Evolutionary conservation across 2,888 invertebrate genomes (phyloP).

Genomic region (Acleris cristana): DNA sequence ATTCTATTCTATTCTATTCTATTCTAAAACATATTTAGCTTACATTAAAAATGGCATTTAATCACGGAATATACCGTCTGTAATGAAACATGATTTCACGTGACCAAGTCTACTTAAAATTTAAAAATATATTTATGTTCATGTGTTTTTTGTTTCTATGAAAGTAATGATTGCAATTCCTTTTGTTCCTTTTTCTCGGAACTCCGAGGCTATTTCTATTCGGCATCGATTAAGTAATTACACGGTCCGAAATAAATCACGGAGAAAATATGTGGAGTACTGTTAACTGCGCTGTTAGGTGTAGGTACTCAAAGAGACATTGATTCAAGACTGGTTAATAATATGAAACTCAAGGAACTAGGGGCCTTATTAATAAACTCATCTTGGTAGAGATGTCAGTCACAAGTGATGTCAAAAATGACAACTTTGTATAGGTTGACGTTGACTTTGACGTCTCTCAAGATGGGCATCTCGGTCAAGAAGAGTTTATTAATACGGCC

Average conservation of each 20-base stretch:
- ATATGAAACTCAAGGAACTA: too few relatives aligned
- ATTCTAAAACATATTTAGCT: too few relatives aligned
- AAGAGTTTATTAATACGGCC: too few relatives aligned
- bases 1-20: too few relatives aligned
- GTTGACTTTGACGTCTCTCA: too few relatives aligned
- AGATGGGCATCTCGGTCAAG: too few relatives aligned
- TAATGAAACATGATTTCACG: conserved; percentile 5
- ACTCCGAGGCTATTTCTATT: conserved; percentile 18
- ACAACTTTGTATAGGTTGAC: too few relatives aligned
- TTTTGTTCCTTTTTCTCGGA: conserved; percentile 13
- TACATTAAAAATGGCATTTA: background rate
- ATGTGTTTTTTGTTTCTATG: conserved; percentile 2
- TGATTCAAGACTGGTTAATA: too few relatives aligned
- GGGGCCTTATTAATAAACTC: too few relatives aligned
- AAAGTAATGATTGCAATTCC: conserved; percentile 2
- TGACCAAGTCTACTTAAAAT: conserved; percentile 15
- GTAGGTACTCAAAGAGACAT: background rate
- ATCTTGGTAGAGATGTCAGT: too few relatives aligned
- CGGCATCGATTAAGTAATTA: conserved; percentile 33
- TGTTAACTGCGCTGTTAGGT: background rate
- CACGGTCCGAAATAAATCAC: conserved; percentile 29
- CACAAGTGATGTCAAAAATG: too few relatives aligned
- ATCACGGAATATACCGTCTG: background rate
- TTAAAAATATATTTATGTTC: conserved; percentile 5
- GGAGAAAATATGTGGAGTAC: conserved; percentile 20